Conservation (phyloP, 2,888 invertebrate species). For the Phortica okadai region DNA sequence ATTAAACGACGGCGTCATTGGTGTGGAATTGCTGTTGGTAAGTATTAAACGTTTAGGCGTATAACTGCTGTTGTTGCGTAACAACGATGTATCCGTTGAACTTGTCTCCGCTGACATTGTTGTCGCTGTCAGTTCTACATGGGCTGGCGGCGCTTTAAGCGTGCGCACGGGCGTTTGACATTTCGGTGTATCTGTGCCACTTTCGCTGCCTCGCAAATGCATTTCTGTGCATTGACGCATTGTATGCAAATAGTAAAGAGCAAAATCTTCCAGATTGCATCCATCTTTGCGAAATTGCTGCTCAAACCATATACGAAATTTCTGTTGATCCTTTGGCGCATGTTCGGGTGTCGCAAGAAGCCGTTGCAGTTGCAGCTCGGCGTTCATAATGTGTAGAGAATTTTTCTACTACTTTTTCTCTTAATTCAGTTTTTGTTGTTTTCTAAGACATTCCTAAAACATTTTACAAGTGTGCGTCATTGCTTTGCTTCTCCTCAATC, state of each 20-base stretch:
- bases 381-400: conserved; percentile 25
- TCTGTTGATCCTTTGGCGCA: conserved; percentile 40
- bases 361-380: conserved; percentile 48
- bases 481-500: conserved; percentile 41
- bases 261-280: conserved; percentile 77
- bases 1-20: background rate
- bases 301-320: conserved; percentile 58
- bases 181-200: conserved; percentile 58
- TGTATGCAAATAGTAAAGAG: conserved; percentile 79
- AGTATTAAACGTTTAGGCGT: conserved; percentile 32
- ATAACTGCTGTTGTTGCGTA: background rate
- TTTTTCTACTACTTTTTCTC: conserved; percentile 30
- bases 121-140: background rate
- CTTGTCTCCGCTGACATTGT: background rate
- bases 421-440: conserved; percentile 37
- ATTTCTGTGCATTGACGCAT: conserved; percentile 79
- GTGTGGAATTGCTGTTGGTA: background rate
- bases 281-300: conserved; percentile 49
- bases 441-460: conserved; percentile 37
- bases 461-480: conserved; percentile 23
- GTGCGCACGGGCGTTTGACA: conserved; percentile 55
- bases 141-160: background rate
- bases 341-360: conserved; percentile 49
- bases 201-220: conserved; percentile 68
- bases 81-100: background rate